Base-by-base conservation (phyloP, 92 coral and sea anemone species). In the Zoanthus gigantus region DNA sequence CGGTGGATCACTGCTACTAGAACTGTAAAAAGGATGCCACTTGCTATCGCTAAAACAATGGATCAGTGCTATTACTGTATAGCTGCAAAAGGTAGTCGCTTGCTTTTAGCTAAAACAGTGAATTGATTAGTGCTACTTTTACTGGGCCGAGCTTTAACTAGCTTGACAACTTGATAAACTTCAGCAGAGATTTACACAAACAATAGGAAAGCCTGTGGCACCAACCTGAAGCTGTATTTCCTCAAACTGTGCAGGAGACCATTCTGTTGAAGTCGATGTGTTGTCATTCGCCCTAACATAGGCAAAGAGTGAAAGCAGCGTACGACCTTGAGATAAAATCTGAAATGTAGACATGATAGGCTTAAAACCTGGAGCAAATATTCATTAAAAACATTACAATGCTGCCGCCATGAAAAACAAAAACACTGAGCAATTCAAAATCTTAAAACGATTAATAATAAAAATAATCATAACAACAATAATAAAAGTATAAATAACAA, bases 241-340 rank as follows among this genome's bases (percentile, higher is more conserved):
- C 91, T 96, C 99, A 92, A 96, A 96, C 93, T 96, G 98, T 17
- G 99, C 95, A 30, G 99, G 98, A 6, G 98, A 95, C 99, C 99
- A 96, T 29, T 93, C 94, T 34, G 87, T 63, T 11, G 94, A 81
- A 2, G 94, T 14, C 7, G 94, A 14, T 15, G 88, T 67, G 71
- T 83, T 92, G 86, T 96, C 99, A 86, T 96, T 96, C 30, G 98
- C 88, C 14, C 96, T 91, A 32, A 95, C 99, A 90, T 90, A 96
- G 14, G 95, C 89, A 75, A 96, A 93, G 90, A 96, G 82, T 0
- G 99, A 92, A 37, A 96, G 78, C 47, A 96, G 60, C n/a, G 92
- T 93, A 68, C 92, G 98, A 6, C 97, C 98, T 78, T 95, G 96
- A 45, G 97, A 96, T 90, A 96, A 92, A 28, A 96, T 88, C 98